Percentiles rank a stretch among this genome's conserved stretches.
Conservation (phyloP, 1,140 invertebrate genomes). For the Ceratoteleas bidentatus region DNA sequence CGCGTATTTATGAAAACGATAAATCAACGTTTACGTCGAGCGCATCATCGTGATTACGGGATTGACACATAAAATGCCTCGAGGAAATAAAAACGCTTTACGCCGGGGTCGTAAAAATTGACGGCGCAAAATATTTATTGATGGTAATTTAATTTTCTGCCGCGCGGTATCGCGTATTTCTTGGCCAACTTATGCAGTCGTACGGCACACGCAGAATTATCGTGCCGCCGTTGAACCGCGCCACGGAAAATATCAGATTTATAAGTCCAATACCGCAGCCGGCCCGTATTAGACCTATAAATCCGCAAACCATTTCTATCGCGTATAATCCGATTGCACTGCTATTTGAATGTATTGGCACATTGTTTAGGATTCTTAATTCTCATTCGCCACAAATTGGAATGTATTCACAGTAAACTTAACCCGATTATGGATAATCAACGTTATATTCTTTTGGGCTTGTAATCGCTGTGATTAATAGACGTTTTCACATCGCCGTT, state of each 20-base stretch:
- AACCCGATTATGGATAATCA: constrained; percentile 9
- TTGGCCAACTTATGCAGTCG: constrained; percentile 44
- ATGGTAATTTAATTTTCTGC: constrained; percentile 54
- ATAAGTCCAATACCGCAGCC: constrained; percentile 53
- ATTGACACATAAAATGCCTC: constrained; percentile 48
- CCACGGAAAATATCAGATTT: constrained; percentile 63
- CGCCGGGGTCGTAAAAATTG: constrained; percentile 28
- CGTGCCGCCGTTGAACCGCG: constrained; percentile 10
- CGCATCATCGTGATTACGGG: constrained; percentile 39
- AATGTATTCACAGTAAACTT: constrained; percentile 10
- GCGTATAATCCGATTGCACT: constrained; percentile 45
- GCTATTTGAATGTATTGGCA: constrained; percentile 38
- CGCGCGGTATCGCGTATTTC: constrained; percentile 34
- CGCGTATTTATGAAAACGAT: constrained; percentile 46
- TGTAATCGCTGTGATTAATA: no score
- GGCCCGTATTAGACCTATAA: constrained; percentile 67
- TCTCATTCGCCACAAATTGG: constrained; percentile 4
- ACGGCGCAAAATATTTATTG: constrained; percentile 51
- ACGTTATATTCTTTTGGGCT: not conserved
- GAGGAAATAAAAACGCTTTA: constrained; percentile 28
- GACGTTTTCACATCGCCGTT: not conserved
- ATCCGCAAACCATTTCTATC: constrained; percentile 52
- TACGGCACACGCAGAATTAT: constrained; percentile 48
- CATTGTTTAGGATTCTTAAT: constrained; percentile 36
- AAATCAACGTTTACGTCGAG: constrained; percentile 41